Conservation (phyloP, 2,888 invertebrate genomes). For the Aquatica leii region DNA sequence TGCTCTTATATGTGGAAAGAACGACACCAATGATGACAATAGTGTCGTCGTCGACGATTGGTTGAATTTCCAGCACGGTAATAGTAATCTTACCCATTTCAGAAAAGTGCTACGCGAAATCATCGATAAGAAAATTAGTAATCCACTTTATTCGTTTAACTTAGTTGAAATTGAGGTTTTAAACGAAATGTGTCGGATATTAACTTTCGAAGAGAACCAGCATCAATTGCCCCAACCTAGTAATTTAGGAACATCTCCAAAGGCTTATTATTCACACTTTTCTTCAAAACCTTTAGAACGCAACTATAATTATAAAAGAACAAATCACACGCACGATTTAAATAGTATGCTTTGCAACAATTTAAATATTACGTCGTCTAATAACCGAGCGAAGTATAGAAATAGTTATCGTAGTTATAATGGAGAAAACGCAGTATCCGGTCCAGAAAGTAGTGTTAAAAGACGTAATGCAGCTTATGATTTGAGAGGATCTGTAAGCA, state of each 20-base stretch:
- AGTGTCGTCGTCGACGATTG: slow-evolving; percentile 50
- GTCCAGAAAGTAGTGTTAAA: too few species aligned
- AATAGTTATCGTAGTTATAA: neutral
- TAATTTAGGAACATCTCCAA: slow-evolving; percentile 77
- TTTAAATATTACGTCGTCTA: slow-evolving; percentile 5
- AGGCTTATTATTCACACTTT: slow-evolving; percentile 57
- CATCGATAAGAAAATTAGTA: slow-evolving; percentile 63
- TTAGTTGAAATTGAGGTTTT: slow-evolving; percentile 74
- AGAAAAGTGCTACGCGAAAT: slow-evolving; percentile 44
- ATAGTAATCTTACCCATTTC: slow-evolving; percentile 42
- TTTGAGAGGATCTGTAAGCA: too few species aligned
- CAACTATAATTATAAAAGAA: neutral
- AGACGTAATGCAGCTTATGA: too few species aligned
- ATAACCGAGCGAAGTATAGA: neutral
- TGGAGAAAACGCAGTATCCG: neutral
- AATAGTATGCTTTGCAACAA: neutral
- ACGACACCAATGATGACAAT: slow-evolving; percentile 44
- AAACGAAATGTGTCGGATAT: slow-evolving; percentile 70
- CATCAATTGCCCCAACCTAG: neutral
- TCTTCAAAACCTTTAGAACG: neutral
- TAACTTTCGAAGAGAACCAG: slow-evolving; percentile 76
- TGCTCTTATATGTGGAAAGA: slow-evolving; percentile 47
- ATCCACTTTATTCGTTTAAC: slow-evolving; percentile 66
- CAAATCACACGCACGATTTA: neutral
- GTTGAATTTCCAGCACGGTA: slow-evolving; percentile 49